These are phyloP conservation scores for Loris lydekkerianus DNA, from an alignment of 2,797 vertebrate genomes.

Conservation along the genomic window DNA sequence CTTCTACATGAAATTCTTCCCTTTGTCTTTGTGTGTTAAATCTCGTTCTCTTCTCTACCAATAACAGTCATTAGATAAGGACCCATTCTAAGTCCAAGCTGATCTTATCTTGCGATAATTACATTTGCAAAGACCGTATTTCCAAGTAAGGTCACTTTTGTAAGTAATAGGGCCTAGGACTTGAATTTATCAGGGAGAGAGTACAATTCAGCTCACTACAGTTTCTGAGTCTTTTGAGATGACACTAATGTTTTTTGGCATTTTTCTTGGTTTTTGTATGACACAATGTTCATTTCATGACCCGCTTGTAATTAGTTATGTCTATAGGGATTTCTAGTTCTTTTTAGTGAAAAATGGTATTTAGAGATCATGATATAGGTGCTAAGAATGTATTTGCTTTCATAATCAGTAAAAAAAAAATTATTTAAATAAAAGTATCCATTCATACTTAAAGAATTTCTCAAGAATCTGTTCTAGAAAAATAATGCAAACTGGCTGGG, in stretches of 20 bases:
- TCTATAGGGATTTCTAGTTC: slow-evolving; percentile 37
- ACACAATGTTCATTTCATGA: neutral
- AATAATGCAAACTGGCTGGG: neutral
- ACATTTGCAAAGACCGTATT: neutral
- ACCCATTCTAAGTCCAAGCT: neutral
- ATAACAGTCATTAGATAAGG: neutral
- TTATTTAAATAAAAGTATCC: slow-evolving; percentile 42
- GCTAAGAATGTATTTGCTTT: slow-evolving; percentile 38
- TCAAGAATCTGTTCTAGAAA: neutral
- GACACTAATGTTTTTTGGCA: neutral
- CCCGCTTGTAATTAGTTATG: neutral
- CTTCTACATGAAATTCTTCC: neutral
- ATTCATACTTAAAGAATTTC: neutral
- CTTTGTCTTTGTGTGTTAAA: neutral
- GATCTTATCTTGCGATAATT: neutral
- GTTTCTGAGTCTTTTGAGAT: neutral
- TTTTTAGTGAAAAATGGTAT: slow-evolving; percentile 11
- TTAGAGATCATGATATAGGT: neutral
- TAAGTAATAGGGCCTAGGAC: neutral
- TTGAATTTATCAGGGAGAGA: neutral
- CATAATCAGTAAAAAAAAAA: slow-evolving; percentile 35
- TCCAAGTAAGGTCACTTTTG: slow-evolving; percentile 8
- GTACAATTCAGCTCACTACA: neutral
- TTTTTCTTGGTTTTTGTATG: neutral
- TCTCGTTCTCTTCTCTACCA: neutral